These are phyloP conservation scores for Herpetotheres cachinnans DNA, from an alignment of 2,113 vertebrate genomes.

Conservation along the genomic window DNA sequence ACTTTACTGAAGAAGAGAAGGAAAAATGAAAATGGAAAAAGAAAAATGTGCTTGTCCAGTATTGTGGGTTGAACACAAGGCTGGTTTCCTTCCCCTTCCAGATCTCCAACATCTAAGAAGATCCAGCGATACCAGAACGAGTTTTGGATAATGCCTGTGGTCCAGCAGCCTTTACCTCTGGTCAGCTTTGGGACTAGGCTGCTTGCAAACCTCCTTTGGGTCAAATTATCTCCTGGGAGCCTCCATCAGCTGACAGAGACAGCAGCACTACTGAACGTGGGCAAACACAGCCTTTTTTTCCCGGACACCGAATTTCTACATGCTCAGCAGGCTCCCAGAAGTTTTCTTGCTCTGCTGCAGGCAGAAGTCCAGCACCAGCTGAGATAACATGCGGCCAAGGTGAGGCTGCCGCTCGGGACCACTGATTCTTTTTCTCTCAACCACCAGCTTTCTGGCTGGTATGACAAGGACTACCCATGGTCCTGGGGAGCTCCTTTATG, in stretches of 20 bases:
- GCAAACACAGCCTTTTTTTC: background rate
- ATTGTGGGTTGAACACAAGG: background rate
- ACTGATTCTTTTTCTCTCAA: background rate
- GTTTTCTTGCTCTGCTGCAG: background rate
- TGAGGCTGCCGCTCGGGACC: background rate
- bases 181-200: background rate
- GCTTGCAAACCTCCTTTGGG: background rate
- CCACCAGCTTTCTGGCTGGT: background rate
- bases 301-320: background rate
- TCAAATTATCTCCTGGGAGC: background rate
- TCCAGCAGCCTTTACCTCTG: background rate
- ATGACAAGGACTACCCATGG: background rate
- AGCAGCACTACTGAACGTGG: background rate
- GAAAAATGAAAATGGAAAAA: background rate
- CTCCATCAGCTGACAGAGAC: background rate
- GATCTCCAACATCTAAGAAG: background rate
- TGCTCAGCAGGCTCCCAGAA: background rate
- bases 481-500: background rate
- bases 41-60: background rate
- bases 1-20: background rate
- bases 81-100: background rate
- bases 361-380: background rate
- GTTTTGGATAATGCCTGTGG: background rate
- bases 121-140: background rate
- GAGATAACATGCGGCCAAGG: background rate